Percentiles rank a stretch among this genome's conserved stretches.
phyloP scores from a whole-genome alignment of 2,113 vertebrate species.

The Alces alces region DNA sequence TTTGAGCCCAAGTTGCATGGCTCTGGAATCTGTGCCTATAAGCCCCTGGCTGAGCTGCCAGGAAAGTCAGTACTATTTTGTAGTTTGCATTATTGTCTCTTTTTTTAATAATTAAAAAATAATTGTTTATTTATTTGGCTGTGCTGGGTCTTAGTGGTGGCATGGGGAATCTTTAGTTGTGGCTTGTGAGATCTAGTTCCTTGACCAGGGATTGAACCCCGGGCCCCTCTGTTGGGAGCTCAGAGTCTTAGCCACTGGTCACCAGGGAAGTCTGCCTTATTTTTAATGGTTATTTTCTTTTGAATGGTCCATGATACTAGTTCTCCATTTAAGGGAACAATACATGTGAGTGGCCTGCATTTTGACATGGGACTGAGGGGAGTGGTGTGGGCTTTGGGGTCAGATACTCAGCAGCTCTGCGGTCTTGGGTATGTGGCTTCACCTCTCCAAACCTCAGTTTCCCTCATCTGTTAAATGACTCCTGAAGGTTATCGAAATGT shows the following conservation, averaged over 20 bases:
- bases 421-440: neutral
- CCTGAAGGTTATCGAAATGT: neutral
- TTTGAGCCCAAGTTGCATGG: fast-evolving
- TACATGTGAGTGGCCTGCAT: neutral
- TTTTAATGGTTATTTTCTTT: neutral
- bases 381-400: no score
- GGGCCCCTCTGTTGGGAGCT: neutral
- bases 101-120: neutral
- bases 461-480: neutral
- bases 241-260: neutral
- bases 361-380: no score
- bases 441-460: neutral
- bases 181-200: neutral
- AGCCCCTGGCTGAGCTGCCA: neutral
- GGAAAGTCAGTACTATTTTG: neutral
- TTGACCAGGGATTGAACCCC: neutral
- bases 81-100: neutral
- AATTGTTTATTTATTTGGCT: neutral
- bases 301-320: neutral
- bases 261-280: neutral
- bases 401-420: neutral
- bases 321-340: neutral
- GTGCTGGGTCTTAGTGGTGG: neutral
- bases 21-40: neutral
- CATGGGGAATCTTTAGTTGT: neutral